A percentile compares a stretch with the other conserved stretches of the same genome.
Conservation (phyloP, 2,113 vertebrate genomes). For the Blennius ocellaris region DNA sequence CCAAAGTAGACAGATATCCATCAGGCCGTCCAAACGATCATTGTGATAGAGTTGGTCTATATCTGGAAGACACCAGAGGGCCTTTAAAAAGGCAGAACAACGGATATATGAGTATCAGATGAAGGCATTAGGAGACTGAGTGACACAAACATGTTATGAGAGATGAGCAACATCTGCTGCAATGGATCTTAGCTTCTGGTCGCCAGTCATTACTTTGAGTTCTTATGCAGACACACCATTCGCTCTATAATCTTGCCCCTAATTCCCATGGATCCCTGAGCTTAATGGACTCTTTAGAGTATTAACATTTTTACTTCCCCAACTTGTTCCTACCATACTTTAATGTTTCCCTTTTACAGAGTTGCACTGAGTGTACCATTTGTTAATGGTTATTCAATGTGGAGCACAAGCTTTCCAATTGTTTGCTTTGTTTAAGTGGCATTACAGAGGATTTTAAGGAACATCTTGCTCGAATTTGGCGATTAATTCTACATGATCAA, state of each 20-base stretch:
- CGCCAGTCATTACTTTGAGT: slow-evolving; percentile 45
- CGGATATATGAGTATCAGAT: slow-evolving; percentile 70
- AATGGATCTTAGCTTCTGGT: slow-evolving; percentile 67
- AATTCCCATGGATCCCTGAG: slow-evolving; percentile 72
- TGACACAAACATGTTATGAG: slow-evolving; percentile 82
- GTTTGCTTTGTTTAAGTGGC: slow-evolving; percentile 42
- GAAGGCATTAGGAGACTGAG: slow-evolving; percentile 70
- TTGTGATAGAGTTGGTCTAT: slow-evolving; percentile 66
- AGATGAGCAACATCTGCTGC: slow-evolving; percentile 81
- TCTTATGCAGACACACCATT: slow-evolving; percentile 46
- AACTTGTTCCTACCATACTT: slow-evolving; percentile 53
- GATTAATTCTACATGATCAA: slow-evolving; percentile 27
- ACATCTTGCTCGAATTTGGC: slow-evolving; percentile 42
- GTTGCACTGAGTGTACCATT: neutral
- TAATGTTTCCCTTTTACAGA: slow-evolving; percentile 30
- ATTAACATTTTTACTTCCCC: slow-evolving; percentile 70
- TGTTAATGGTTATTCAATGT: slow-evolving; percentile 23
- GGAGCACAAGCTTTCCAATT: slow-evolving; percentile 25
- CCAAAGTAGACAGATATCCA: slow-evolving; percentile 63
- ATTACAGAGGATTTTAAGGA: slow-evolving; percentile 52
- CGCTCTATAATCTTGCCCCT: slow-evolving; percentile 74
- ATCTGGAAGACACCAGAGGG: slow-evolving; percentile 66
- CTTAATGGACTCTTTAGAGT: slow-evolving; percentile 78
- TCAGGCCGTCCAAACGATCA: slow-evolving; percentile 45
- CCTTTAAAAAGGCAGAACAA: slow-evolving; percentile 57